Base-by-base conservation (phyloP, 37 sponge, comb jelly and placozoan genomes). In the Chondrosia reniformis region DNA sequence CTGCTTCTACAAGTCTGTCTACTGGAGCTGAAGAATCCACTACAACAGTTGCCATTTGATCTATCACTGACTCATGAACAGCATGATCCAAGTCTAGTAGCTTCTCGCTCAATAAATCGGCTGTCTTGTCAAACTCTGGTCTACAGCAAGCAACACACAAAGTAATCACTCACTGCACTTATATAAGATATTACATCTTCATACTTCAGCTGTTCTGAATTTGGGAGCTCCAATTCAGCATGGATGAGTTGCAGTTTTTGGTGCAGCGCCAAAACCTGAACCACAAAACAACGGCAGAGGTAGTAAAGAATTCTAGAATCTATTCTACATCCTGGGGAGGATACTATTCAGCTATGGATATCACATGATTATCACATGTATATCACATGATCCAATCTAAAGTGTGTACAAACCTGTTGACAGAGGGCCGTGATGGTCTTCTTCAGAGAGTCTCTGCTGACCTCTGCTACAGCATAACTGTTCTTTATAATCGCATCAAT, bases 381-480 rank as follows among this genome's bases (percentile, higher is more conserved):
- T n/a, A n/a, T n/a, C n/a, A n/a, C n/a, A n/a, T n/a, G n/a, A n/a
- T n/a, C n/a, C n/a, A n/a, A n/a, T n/a, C n/a, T n/a, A n/a, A n/a
- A n/a, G 43, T 65, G 58, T 19, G 2, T 13, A 76, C 78, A 25
- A 56, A 89, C 93, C 78, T 89, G 84, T 55, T 74, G 46, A 30
- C 93, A 89, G 19, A 82, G 76, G 1, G 72, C 37, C 4, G 46
- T 44, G 28, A 93, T 93, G 30, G 24, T 57, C 15, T 80, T 66
- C 52, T 57, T 79, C 55, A 82, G 79, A 1, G 65, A 44, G 17
- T 85, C 84, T 30, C 75, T 76, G 81, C 93, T 88, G 58, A 86
- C 84, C 46, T 80, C 81, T 30, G 93, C 90, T 30, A 93, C 93
- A 1, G 86, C 89, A 84, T 81, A 83, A 36, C 85, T 83, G 77